Evolutionary conservation across 2,113 vertebrate genomes (phyloP).

Genomic region (Pollimyrus isidori): DNA sequence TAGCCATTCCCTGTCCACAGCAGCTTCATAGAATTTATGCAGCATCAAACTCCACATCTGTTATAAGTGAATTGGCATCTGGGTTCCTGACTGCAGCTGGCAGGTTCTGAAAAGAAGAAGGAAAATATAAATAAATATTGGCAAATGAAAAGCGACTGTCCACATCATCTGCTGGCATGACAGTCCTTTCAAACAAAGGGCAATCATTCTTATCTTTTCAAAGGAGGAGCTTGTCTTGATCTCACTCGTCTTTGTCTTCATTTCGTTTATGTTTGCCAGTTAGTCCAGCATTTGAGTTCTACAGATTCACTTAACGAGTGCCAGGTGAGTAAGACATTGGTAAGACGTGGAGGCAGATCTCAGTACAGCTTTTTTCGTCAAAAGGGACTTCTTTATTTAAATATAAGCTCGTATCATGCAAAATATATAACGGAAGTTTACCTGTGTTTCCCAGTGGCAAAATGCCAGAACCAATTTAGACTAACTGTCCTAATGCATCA

Average conservation of each 20-base stretch:
- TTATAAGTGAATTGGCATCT: conserved; percentile 57
- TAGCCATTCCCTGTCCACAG: conserved; percentile 31
- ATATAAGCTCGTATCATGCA: not conserved
- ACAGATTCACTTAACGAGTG: conserved; percentile 20
- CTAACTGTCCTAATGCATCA: not conserved
- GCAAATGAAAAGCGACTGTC: conserved; percentile 61
- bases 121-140: conserved; percentile 53
- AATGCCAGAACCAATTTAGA: not conserved
- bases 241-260: conserved; percentile 44
- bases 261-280: conserved; percentile 23
- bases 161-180: conserved; percentile 59
- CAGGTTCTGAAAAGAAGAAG: conserved; percentile 44
- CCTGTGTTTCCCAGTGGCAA: not conserved
- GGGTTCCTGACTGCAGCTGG: conserved; percentile 55
- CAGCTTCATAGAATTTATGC: conserved; percentile 60
- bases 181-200: conserved; percentile 53
- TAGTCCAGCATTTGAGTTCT: conserved; percentile 20
- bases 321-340: not conserved
- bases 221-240: conserved; percentile 59
- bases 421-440: not conserved
- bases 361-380: not conserved
- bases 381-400: not conserved
- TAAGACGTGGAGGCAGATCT: not conserved
- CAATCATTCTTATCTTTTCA: conserved; percentile 48
- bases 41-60: conserved; percentile 54